Evolutionary conservation across 92 coral and sea anemone species (phyloP), one percentile per base, ranked within the genome.

Genomic region (Paragorgia papillata): DNA sequence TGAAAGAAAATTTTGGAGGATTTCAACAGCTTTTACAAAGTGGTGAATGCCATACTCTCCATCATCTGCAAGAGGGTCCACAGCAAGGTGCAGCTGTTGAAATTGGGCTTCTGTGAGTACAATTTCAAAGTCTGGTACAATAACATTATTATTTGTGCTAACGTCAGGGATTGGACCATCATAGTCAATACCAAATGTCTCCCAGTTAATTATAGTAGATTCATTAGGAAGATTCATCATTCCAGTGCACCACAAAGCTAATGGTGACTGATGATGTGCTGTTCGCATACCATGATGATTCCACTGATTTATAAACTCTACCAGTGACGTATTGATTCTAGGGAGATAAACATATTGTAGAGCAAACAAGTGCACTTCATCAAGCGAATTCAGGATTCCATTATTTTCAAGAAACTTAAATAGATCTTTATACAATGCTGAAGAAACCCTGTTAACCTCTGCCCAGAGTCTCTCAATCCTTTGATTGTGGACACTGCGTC

Each of bases 311-410:
- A 33, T 59, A 58, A 76, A 76, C 60, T 59, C 48, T 20, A 33
- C 29, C 35, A 76, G 60, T 10, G 82, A 63, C 27, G 56, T 33
- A 60, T 78, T 67, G 66, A 83, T 87, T 39, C 91, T 66, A 32
- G 91, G 91, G 22, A 73, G 62, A 51, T 73, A 87, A 59, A 87
- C 78, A 66, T 79, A 74, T 12, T 83, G 88, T n/a, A 74, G 85
- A 32, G 88, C 85, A 83, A 87, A 87, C 55, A 80, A 65, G 32
- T 80, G 84, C n/a, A n/a, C n/a, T n/a, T n/a, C n/a, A n/a, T n/a
- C n/a, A n/a, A n/a, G n/a, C n/a, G n/a, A n/a, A n/a, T 80, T 75
- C 69, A 80, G 84, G 40, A 80, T 29, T 35, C 64, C 78, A 33
- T 66, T 50, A 9, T 69, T 32, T 68, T 80, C 84, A 39, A 68